A percentile compares a stretch with the other conserved stretches of the same genome.
Conservation (phyloP, 2,888 invertebrate species). For the Eristalinus aeneus region DNA sequence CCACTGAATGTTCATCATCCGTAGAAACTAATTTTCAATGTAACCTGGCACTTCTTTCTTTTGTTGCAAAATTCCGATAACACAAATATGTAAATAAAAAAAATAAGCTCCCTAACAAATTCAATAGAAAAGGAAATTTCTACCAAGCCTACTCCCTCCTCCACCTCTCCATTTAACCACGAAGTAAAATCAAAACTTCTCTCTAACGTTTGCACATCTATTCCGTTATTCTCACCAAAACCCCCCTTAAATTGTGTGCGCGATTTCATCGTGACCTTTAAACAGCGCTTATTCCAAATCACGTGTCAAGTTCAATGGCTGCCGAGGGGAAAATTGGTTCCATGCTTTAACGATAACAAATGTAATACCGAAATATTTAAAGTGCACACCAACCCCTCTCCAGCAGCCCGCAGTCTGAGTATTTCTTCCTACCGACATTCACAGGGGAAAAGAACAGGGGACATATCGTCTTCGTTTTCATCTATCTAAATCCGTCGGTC, state of each 20-base stretch:
- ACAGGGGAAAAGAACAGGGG: constrained; percentile 1
- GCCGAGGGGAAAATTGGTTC: neutral
- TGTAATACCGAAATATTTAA: neutral
- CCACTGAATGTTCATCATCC: too few species aligned
- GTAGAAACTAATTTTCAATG: too few species aligned
- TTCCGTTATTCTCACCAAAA: neutral
- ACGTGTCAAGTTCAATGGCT: constrained; percentile 35
- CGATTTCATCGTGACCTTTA: neutral
- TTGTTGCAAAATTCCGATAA: too few species aligned
- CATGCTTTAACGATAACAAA: neutral
- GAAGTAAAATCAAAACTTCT: neutral
- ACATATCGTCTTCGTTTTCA: constrained; percentile 31
- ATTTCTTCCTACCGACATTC: neutral
- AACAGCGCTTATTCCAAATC: neutral
- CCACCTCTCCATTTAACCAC: too few species aligned
- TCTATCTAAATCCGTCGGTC: constrained; percentile 12
- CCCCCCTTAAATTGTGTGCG: neutral
- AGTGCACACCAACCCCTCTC: neutral
- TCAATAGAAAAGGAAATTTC: too few species aligned
- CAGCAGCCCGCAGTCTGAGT: too few species aligned
- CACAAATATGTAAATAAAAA: too few species aligned
- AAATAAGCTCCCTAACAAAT: too few species aligned
- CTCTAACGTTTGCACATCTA: neutral
- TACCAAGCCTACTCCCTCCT: too few species aligned
- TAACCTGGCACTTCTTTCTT: too few species aligned